phyloP scores from a whole-genome alignment of 2,888 invertebrate species.

The Oscheius sp. region DNA sequence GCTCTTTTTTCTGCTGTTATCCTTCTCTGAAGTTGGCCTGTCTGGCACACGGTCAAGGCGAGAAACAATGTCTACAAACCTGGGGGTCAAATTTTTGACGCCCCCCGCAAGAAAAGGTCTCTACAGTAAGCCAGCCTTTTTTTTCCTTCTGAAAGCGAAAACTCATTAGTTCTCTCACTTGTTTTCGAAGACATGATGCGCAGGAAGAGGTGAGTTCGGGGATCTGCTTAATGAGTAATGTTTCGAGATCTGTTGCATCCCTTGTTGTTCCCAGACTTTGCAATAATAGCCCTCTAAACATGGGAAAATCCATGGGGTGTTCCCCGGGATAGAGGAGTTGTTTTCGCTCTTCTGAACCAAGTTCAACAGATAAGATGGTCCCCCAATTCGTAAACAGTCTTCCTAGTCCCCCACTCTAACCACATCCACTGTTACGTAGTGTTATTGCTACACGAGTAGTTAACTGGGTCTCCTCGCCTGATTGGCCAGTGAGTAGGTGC shows the following conservation, averaged over 20 bases:
- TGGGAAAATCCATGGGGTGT: too few species aligned
- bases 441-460: slow-evolving; percentile 30
- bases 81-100: slow-evolving; percentile 2
- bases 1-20: neutral
- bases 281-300: too few species aligned
- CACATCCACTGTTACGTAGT: neutral
- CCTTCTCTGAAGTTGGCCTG: neutral
- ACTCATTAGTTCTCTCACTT: neutral
- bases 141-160: neutral
- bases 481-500: slow-evolving; percentile 31
- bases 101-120: neutral
- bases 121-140: neutral
- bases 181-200: slow-evolving; percentile 3
- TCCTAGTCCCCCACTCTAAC: neutral
- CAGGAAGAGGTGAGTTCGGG: slow-evolving; percentile 4
- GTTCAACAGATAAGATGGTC: slow-evolving; percentile 1
- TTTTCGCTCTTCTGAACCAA: too few species aligned
- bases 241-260: too few species aligned
- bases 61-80: neutral
- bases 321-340: too few species aligned
- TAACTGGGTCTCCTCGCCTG: slow-evolving; percentile 12
- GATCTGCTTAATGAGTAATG: neutral
- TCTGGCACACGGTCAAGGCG: neutral
- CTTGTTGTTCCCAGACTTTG: too few species aligned
- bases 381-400: slow-evolving; percentile 4